Evolutionary conservation across 2,113 vertebrate species (phyloP).

Genomic region (Callaeas wilsoni): DNA sequence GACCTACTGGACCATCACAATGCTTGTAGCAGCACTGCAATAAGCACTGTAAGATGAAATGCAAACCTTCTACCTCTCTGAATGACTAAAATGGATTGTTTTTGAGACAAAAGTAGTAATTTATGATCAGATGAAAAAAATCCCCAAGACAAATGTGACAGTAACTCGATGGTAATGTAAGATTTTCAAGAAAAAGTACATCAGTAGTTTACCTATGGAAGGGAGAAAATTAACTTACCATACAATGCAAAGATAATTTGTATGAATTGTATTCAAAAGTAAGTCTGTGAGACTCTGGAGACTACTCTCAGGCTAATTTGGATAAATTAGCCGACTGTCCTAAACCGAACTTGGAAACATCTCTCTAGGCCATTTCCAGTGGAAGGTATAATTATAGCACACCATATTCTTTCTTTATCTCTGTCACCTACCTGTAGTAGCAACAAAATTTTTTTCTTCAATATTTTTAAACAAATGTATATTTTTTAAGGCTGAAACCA

Average conservation of each 20-base stretch:
- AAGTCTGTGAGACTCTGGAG: background rate
- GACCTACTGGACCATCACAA: background rate
- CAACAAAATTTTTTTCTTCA: background rate
- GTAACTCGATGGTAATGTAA: background rate
- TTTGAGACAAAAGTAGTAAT: background rate
- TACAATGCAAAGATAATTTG: background rate
- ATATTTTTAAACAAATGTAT: background rate
- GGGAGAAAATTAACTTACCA: background rate
- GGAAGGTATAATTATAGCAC: background rate
- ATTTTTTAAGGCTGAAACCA: background rate
- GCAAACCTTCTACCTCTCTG: background rate
- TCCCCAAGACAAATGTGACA: background rate
- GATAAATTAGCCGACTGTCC: background rate
- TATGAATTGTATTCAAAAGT: background rate
- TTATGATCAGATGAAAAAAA: background rate
- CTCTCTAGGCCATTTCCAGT: background rate
- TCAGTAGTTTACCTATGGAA: background rate
- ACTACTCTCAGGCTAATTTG: background rate
- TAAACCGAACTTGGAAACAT: background rate
- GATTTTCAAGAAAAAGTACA: background rate
- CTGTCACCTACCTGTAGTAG: background rate
- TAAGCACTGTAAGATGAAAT: background rate
- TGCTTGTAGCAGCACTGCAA: background rate
- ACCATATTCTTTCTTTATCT: background rate
- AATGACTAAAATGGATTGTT: background rate